Base-by-base conservation (phyloP, 2,888 invertebrate genomes). In the Sialis fuliginosa region DNA sequence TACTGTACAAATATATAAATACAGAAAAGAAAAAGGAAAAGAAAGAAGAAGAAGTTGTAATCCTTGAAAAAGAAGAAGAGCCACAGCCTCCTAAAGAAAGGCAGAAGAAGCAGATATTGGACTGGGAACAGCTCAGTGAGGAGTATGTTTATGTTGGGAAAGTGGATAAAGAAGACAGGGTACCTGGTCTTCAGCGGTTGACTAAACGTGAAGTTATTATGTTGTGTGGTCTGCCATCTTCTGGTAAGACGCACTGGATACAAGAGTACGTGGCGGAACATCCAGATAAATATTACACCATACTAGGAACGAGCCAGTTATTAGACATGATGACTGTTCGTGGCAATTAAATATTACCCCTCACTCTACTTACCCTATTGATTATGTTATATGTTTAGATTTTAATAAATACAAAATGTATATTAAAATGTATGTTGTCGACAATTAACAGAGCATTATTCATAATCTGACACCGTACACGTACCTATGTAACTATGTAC, bases 261-360 rank as follows among this genome's bases (percentile, higher is more conserved):
- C 72, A 68, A 42, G 77, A 87, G 50, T 81, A 86, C 62, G 67
- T 77, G 6, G 68, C 72, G 6, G 75, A 76, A 9, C 71, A 88
- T 61, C 74, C 79, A 0, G 83, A 87, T 6, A 85, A 84, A 60
- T 74, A 80, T 49, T 97, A 83, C 71, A 87, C 87, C 62, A 70
- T 96, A 32, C 72, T 98, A 53, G 93, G 95, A 52, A 87, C 88
- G 6, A 82, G 82, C 58, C 75, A 75, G 50, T 75, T 96, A 50
- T 79, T 95, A 61, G 83, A 91, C 51, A 83, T 81, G 68, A 96
- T 96, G 93, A 91, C 87, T 77, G 95, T 93, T n/a, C n/a, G n/a
- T n/a, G n/a, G n/a, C n/a, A n/a, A n/a, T n/a, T n/a, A n/a, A n/a
- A n/a, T n/a, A n/a, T n/a, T n/a, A n/a, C n/a, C n/a, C n/a, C n/a